Evolutionary conservation across 2,113 vertebrate genomes (phyloP).

Genomic region (Dissostichus mawsoni): DNA sequence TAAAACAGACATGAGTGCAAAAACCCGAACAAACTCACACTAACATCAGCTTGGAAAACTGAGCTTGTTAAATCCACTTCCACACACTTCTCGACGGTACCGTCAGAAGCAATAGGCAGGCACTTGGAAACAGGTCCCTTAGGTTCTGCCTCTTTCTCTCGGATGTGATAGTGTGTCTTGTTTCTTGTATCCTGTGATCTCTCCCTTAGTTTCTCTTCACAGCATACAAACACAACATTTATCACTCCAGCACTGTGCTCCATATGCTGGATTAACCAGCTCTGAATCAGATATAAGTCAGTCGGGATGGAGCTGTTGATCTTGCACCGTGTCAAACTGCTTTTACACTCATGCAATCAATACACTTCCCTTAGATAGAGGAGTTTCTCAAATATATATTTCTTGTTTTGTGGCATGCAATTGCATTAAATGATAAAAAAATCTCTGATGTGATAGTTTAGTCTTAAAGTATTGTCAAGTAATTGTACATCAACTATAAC

Average conservation of each 20-base stretch:
- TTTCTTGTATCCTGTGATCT: constrained; percentile 72
- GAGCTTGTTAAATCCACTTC: neutral
- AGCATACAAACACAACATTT: constrained; percentile 61
- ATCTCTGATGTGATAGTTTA: constrained; percentile 24
- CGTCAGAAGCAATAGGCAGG: constrained; percentile 37
- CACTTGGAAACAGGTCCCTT: constrained; percentile 56
- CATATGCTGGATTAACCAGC: constrained; percentile 60
- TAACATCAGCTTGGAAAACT: neutral
- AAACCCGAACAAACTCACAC: neutral
- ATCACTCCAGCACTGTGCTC: constrained; percentile 59
- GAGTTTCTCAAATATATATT: constrained; percentile 7
- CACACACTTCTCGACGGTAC: constrained; percentile 8
- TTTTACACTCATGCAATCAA: constrained; percentile 48
- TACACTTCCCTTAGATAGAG: constrained; percentile 28
- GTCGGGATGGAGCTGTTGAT: constrained; percentile 43
- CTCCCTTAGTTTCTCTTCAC: constrained; percentile 56
- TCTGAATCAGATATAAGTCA: constrained; percentile 54
- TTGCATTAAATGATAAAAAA: constrained; percentile 9
- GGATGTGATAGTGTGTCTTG: constrained; percentile 54
- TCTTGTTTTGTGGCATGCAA: neutral
- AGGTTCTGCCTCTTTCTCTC: constrained; percentile 70
- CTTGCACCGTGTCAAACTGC: constrained; percentile 39
- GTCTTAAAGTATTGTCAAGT: constrained; percentile 17
- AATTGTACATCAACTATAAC: neutral
- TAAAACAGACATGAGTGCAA: neutral